A percentile compares a stretch with the other conserved stretches of the same genome.
Evolutionary conservation across 2,113 vertebrate species (phyloP).

Genomic region (Cheirogaleus medius): DNA sequence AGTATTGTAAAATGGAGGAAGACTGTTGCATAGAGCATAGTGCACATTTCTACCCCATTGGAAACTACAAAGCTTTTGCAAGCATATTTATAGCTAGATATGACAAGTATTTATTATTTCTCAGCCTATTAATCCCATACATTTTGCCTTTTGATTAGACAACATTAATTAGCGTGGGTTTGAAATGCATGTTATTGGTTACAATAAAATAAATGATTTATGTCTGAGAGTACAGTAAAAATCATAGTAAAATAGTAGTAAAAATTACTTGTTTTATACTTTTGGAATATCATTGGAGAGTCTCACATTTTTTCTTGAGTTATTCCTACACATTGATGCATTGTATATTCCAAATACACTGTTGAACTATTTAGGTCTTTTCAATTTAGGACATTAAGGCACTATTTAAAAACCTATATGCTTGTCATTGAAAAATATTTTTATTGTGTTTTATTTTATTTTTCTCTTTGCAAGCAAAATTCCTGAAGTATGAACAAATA

Average conservation of each 20-base stretch:
- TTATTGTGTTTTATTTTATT: too few relatives aligned
- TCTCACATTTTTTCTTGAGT: not conserved
- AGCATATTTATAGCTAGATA: not conserved
- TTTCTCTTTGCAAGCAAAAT: too few relatives aligned
- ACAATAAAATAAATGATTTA: slow-evolving; percentile 27
- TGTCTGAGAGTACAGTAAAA: not conserved
- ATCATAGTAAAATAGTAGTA: not conserved
- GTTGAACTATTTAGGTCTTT: not conserved
- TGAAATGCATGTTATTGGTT: not conserved
- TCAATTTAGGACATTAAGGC: not conserved
- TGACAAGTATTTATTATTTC: not conserved
- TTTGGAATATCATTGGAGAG: not conserved
- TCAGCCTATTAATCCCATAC: not conserved
- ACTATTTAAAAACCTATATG: not conserved
- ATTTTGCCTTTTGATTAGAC: not conserved
- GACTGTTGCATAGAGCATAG: not conserved
- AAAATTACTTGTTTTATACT: not conserved
- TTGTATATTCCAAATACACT: not conserved
- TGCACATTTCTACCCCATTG: not conserved
- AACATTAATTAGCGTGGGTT: not conserved
- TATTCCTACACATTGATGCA: not conserved
- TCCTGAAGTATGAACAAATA: not conserved
- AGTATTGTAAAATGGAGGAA: not conserved
- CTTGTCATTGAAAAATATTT: not conserved
- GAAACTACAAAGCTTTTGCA: not conserved